These are phyloP conservation scores for Nasonia vitripennis DNA, from an alignment of 1,140 invertebrate species.

Conservation along the genomic window DNA sequence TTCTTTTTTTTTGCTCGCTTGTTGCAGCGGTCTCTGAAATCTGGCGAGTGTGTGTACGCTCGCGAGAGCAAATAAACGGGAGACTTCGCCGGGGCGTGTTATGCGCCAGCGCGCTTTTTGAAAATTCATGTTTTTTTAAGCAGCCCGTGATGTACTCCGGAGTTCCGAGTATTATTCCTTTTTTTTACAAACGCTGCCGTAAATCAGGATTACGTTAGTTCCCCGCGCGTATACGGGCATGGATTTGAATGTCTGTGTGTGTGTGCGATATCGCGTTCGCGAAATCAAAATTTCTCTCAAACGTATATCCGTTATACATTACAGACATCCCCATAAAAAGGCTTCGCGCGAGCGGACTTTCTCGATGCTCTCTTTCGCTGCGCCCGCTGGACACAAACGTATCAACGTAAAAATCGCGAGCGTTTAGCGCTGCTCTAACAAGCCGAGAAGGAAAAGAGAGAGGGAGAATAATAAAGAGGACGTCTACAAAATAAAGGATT, in stretches of 20 bases:
- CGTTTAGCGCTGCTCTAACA: constrained; percentile 14
- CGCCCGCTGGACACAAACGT: neutral
- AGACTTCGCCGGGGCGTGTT: neutral
- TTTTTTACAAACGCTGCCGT: neutral
- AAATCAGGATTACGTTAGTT: neutral
- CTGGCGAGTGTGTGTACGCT: neutral
- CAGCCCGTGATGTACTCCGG: neutral
- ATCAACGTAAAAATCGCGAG: constrained; percentile 22
- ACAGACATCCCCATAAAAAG: neutral
- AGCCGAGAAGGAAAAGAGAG: neutral
- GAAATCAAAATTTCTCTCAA: constrained; percentile 26
- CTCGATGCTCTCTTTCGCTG: neutral
- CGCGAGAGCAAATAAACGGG: neutral
- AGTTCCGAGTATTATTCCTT: neutral
- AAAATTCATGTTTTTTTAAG: neutral
- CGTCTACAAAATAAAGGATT: neutral
- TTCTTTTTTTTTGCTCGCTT: constrained; percentile 4
- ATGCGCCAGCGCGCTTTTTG: neutral
- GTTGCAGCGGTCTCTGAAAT: neutral
- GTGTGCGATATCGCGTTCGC: neutral
- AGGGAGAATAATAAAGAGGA: constrained; percentile 13
- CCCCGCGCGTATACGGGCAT: no score
- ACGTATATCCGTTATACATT: neutral
- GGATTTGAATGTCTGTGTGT: no score
- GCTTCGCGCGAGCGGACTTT: neutral